Evolutionary conservation across 1,140 invertebrate species (phyloP).

Genomic region (Bombus soroeensis): DNA sequence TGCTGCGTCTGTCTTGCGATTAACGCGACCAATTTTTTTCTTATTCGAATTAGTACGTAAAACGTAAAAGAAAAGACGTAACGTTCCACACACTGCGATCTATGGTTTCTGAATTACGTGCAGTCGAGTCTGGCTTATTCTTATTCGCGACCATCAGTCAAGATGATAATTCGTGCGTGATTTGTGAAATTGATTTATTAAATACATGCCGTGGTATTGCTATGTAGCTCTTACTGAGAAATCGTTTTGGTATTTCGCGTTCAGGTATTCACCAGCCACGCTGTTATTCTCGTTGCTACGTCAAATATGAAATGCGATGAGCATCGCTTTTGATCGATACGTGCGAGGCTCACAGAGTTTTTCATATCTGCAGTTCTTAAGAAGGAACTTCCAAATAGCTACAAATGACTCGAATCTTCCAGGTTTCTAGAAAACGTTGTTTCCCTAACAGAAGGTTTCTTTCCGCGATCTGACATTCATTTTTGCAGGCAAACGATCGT

Average conservation of each 20-base stretch:
- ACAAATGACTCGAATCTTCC: not conserved
- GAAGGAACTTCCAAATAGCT: too few species aligned
- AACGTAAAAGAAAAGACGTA: not conserved
- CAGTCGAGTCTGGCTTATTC: not conserved
- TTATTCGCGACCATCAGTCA: not conserved
- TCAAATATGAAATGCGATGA: not conserved
- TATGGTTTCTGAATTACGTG: not conserved
- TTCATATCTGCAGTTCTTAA: too few species aligned
- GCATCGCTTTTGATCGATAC: too few species aligned
- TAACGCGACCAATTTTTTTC: constrained; percentile 11
- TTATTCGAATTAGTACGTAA: not conserved
- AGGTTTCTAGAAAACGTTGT: not conserved
- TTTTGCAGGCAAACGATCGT: not conserved
- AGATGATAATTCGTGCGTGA: not conserved
- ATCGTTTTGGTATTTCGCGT: not conserved
- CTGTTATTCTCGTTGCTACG: too few species aligned
- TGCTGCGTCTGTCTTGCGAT: not conserved
- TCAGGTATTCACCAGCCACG: not conserved
- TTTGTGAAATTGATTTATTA: too few species aligned
- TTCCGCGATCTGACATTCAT: not conserved
- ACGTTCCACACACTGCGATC: not conserved
- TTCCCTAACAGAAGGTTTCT: not conserved
- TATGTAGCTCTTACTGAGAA: too few species aligned
- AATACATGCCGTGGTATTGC: too few species aligned
- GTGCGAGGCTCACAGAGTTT: too few species aligned